Evolutionary conservation across 1,140 invertebrate species (phyloP), one percentile per base, ranked within the genome.

Genomic region (Lerema accius): DNA sequence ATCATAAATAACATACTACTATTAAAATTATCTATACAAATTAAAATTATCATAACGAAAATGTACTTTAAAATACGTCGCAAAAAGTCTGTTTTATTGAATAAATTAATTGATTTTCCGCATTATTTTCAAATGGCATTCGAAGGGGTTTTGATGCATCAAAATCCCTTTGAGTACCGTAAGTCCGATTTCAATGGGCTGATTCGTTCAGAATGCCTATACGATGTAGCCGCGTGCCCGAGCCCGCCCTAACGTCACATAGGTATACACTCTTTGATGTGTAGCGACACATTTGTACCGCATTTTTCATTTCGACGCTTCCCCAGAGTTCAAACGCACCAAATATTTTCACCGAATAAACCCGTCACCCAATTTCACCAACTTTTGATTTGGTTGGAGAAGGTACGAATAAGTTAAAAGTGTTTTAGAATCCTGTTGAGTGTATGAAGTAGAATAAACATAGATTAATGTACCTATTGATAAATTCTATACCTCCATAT

Each of bases 251-350:
- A 46, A 46, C 5, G 11, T 13, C 2, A 5, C 7, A 17, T 23
- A 37, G 7, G 28, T 15, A 32, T 28, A 17, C 19, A 23, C 19
- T 23, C 35, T 51, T 51, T 51, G 49, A 39, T 19, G 35, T 19
- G 15, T 35, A 39, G 16, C 49, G 35, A 19, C 26, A 32, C 48
- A 50, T 50, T 50, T 50, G 28, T 39, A 35, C 35, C 32, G 49
- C 16, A 39, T 51, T 51, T 51, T 51, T 51, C 49, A 51, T 51
- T 51, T 51, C 17, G 32, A 51, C 49, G 49, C 49, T 16, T 15
- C 49, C 16, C 28, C 9, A 32, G n/a, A 14, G 15, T 35, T 39
- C 35, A 11, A 35, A 39, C 16, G 15, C 15, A 37, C 4, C 35
- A 51, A 51, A 51, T 15, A 51, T 51, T 39, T 51, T 39, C 32